Base-by-base conservation (phyloP, 2,888 invertebrate genomes). In the Catocala nupta region DNA sequence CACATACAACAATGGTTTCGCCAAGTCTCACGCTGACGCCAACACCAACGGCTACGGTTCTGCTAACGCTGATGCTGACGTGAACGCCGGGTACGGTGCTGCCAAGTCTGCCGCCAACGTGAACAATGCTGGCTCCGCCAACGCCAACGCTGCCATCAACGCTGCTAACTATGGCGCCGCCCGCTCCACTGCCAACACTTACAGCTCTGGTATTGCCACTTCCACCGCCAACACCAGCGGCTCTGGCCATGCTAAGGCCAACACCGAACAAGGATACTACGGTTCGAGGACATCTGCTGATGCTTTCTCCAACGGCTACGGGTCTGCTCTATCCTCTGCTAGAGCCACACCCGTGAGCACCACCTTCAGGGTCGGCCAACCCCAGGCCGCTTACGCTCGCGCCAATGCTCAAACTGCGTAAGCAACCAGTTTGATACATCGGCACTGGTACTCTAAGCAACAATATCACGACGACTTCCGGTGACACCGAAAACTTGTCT, bases 391-490 rank as follows among this genome's bases (percentile, higher is more conserved):
- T 55, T 81, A 83, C 9, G 90, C 93, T 5, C 82, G 79, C 45
- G 89, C 93, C 59, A 86, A 89, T 60, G 91, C 93, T 5, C 78
- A 81, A 44, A 84, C 82, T 72, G 75, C 71, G 39, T 93, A 76
- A 86, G 65, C 65, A 66, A 71, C 55, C 59, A 49, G 43, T 11
- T 59, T 25, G 4, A 49, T 55, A 55, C 64, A 34, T 49, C 53
- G 61, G 75, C 45, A 33, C 48, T 48, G 49, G 16, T 55, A 63
- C 53, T 43, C 9, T 54, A 60, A 82, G 90, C 93, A 91, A 90
- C 79, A 80, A 92, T 88, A 87, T 82, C 84, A 92, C 90, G 93
- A 93, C 90, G 93, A 93, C 92, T 82, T 80, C 77, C 73, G 74
- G 62, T 59, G 43, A 57, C 51, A 65, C 70, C 69, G 77, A 81